Evolutionary conservation across 2,888 invertebrate genomes (phyloP).

Genomic region (Argyresthia goedartella): DNA sequence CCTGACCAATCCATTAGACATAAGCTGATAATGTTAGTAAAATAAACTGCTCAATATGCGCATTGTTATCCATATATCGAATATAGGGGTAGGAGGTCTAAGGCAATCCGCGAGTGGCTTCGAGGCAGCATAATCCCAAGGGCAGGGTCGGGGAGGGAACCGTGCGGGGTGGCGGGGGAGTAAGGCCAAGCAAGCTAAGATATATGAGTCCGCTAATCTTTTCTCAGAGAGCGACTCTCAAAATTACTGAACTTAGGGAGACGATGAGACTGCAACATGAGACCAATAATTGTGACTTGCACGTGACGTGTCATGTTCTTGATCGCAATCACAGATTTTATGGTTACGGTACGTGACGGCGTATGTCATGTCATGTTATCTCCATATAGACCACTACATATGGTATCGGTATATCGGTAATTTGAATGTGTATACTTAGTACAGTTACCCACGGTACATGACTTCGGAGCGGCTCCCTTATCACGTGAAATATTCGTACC

Average conservation of each 20-base stretch:
- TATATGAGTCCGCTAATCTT: slow-evolving; percentile 41
- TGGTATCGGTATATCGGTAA: no score
- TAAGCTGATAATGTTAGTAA: no score
- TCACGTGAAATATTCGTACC: no score
- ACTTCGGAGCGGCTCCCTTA: no score
- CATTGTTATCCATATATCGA: slow-evolving; percentile 1
- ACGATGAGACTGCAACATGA: neutral
- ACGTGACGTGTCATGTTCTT: neutral
- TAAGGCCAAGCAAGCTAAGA: slow-evolving; percentile 23
- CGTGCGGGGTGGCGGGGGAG: no score
- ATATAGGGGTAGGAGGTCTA: slow-evolving; percentile 13
- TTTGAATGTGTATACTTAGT: no score
- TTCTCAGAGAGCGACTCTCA: slow-evolving; percentile 31
- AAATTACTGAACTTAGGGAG: slow-evolving; percentile 29
- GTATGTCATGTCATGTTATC: no score
- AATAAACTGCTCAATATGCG: slow-evolving; percentile 7
- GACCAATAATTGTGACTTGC: neutral
- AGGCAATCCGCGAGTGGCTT: slow-evolving; percentile 12
- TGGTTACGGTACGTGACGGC: no score
- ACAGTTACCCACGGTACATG: no score
- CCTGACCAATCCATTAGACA: no score
- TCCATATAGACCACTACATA: no score
- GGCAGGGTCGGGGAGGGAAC: slow-evolving; percentile 15
- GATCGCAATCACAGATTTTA: neutral
- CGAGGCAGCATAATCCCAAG: slow-evolving; percentile 22